Evolutionary conservation across 2,797 vertebrate genomes (phyloP).

Genomic region (Pseudocheirus occidentalis): DNA sequence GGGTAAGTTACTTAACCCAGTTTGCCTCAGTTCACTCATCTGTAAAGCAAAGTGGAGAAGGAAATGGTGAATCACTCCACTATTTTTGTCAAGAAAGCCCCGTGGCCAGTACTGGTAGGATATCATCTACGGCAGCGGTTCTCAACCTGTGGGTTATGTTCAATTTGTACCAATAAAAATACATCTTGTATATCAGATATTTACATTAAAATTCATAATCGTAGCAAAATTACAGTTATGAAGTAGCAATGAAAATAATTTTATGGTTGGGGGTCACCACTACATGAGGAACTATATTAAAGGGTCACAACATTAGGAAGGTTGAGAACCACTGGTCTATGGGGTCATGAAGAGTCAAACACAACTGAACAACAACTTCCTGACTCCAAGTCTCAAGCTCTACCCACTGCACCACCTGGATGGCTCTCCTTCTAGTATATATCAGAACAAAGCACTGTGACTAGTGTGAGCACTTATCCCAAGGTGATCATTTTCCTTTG

Average conservation of each 20-base stretch:
- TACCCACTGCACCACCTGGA: background rate
- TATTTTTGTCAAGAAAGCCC: background rate
- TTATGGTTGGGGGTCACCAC: too few species aligned
- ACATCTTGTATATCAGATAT: too few species aligned
- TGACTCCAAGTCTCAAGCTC: background rate
- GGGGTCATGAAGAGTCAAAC: background rate
- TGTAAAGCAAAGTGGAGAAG: background rate
- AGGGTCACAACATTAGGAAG: too few species aligned
- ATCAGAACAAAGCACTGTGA: conserved; percentile 14
- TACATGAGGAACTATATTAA: too few species aligned
- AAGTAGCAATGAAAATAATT: too few species aligned
- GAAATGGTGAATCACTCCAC: background rate
- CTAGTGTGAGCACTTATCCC: background rate
- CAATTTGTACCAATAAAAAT: too few species aligned
- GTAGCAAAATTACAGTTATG: too few species aligned
- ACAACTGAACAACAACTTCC: background rate
- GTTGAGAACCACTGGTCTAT: too few species aligned
- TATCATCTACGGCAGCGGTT: background rate
- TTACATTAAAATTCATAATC: too few species aligned
- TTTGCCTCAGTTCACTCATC: background rate
- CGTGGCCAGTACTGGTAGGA: background rate
- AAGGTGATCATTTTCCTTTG: background rate
- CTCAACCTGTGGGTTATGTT: too few species aligned
- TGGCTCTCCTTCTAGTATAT: background rate
- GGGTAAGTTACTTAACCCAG: background rate